These are phyloP conservation scores for Cordilura impudica DNA, from an alignment of 2,888 invertebrate genomes.

Conservation along the genomic window DNA sequence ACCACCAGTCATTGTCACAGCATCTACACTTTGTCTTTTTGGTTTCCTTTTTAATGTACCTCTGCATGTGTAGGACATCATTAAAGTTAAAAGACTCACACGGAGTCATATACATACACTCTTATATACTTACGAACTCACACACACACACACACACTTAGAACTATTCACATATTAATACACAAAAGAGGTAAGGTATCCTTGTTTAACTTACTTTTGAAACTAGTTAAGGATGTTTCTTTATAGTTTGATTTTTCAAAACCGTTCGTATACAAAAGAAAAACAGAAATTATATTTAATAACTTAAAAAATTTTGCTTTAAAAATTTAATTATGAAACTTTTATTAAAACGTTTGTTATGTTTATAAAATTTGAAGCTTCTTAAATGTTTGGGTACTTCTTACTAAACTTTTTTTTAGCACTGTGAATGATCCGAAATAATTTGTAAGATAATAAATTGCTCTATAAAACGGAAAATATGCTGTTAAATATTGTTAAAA, in stretches of 20 bases:
- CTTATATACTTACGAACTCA: neutral
- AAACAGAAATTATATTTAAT: too few relatives aligned
- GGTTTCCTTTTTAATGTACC: constrained; percentile 1
- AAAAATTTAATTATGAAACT: too few relatives aligned
- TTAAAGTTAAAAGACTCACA: constrained; percentile 4
- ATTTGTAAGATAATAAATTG: too few relatives aligned
- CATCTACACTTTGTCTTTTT: constrained; percentile 9
- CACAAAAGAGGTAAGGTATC: neutral
- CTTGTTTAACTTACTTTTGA: constrained; percentile 16
- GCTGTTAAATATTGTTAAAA: too few relatives aligned
- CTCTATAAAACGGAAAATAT: too few relatives aligned
- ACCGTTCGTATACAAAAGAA: neutral
- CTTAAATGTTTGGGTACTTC: too few relatives aligned
- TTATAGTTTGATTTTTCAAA: constrained; percentile 29
- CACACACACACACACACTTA: neutral
- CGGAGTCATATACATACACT: neutral
- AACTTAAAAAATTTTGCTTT: too few relatives aligned
- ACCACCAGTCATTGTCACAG: neutral
- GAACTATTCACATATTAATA: neutral
- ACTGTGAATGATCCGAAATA: too few relatives aligned
- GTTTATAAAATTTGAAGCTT: too few relatives aligned
- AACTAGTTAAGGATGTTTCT: constrained; percentile 31
- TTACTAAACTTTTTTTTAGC: too few relatives aligned
- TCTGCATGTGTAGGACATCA: constrained; percentile 15
- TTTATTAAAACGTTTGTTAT: too few relatives aligned